A percentile compares a stretch with the other conserved stretches of the same genome.
Conservation (phyloP, 2,888 invertebrate species). For the Gymnocheta viridis region DNA sequence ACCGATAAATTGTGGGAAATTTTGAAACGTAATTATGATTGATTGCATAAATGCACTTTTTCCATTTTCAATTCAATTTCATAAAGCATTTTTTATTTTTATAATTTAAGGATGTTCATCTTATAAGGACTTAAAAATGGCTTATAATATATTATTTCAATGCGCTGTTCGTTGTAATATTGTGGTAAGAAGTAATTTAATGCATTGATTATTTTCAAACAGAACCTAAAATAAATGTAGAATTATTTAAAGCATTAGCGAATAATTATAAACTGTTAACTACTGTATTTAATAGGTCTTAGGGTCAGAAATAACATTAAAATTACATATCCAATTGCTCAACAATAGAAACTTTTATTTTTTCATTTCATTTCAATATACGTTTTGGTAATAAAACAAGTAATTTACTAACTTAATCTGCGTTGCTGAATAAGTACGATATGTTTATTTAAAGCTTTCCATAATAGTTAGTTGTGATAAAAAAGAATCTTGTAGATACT, state of each 20-base stretch:
- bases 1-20: constrained; percentile 81
- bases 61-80: not conserved
- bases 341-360: no score
- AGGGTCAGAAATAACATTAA: no score
- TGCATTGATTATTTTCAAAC: not conserved
- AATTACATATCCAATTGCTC: no score
- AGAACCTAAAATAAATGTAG: no score
- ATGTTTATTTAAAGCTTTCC: not conserved
- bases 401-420: no score
- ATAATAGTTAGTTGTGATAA: not conserved
- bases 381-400: no score
- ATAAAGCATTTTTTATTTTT: not conserved
- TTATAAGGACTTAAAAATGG: constrained; percentile 79
- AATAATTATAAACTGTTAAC: no score
- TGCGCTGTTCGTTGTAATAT: constrained; percentile 81
- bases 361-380: no score
- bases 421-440: no score
- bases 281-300: no score
- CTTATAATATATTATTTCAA: constrained; percentile 79
- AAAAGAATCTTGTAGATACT: no score
- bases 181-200: constrained; percentile 75
- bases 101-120: constrained; percentile 76
- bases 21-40: constrained; percentile 75
- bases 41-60: not conserved
- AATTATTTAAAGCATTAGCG: no score